Conservation (phyloP, 2,888 invertebrate species). For the Oscheius onirici region DNA sequence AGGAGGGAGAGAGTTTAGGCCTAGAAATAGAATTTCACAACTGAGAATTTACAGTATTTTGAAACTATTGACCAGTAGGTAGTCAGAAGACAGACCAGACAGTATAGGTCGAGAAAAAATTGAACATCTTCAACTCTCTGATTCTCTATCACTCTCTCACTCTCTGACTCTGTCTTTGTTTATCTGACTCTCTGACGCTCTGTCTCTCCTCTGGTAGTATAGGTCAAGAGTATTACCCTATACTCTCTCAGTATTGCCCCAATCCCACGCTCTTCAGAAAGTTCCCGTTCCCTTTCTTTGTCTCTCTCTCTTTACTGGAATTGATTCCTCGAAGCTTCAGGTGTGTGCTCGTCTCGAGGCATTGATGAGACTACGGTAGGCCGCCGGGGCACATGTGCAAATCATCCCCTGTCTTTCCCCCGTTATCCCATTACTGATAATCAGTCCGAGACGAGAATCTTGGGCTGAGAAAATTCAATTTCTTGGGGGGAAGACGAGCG, state of each 20-base stretch:
- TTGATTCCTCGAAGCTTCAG: background rate
- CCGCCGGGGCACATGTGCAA: slow-evolving; percentile 24
- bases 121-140: too few species aligned
- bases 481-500: slow-evolving; percentile 8
- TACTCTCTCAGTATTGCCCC: background rate
- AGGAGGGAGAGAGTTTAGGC: too few species aligned
- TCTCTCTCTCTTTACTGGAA: background rate
- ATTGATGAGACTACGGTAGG: slow-evolving; percentile 27
- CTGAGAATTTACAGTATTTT: too few species aligned
- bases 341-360: background rate
- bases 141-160: too few species aligned
- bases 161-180: too few species aligned
- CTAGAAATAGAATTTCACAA: too few species aligned
- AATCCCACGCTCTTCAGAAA: background rate
- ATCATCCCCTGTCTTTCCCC: slow-evolving; percentile 25
- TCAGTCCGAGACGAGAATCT: slow-evolving; percentile 6
- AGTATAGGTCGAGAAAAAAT: too few species aligned
- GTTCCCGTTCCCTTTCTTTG: background rate
- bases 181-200: too few species aligned
- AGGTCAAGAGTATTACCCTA: background rate
- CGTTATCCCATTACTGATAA: slow-evolving; percentile 28
- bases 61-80: too few species aligned
- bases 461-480: background rate
- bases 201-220: too few species aligned
- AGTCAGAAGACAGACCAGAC: too few species aligned